A percentile compares a stretch with the other conserved stretches of the same genome.
phyloP scores from a whole-genome alignment of 2,797 vertebrate species.

The Arctocebus calabarensis region DNA sequence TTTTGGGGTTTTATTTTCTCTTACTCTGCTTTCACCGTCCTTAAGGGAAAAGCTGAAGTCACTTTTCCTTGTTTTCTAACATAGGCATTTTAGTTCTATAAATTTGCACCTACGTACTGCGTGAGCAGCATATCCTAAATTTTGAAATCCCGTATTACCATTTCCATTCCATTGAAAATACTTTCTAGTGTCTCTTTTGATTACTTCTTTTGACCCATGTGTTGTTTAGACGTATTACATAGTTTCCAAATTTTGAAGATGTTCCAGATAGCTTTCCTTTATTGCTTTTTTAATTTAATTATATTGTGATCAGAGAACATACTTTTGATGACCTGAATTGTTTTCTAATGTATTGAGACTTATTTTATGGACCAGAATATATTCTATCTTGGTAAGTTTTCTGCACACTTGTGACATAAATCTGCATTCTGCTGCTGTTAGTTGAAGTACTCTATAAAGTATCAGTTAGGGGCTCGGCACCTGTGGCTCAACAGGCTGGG shows the following conservation, averaged over 20 bases:
- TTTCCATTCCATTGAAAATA: background rate
- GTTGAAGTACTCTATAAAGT: background rate
- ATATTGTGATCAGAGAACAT: background rate
- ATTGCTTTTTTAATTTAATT: slow-evolving; percentile 1
- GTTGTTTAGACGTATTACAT: background rate
- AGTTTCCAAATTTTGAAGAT: background rate
- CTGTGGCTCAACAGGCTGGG: too few species aligned
- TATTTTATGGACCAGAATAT: background rate
- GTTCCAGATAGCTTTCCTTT: background rate
- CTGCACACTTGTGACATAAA: background rate
- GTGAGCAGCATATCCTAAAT: background rate
- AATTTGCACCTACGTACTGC: background rate
- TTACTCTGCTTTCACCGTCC: background rate
- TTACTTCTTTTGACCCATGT: background rate
- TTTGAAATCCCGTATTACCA: background rate
- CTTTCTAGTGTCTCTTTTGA: background rate
- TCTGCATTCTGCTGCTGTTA: background rate
- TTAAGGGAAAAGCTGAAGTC: background rate
- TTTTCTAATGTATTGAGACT: background rate
- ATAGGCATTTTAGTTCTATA: background rate
- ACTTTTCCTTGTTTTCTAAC: background rate
- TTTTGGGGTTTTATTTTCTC: background rate
- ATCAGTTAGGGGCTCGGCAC: background rate
- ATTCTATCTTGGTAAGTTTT: background rate
- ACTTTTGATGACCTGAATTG: background rate